A percentile compares a stretch with the other conserved stretches of the same genome.
Conservation (phyloP, 2,113 vertebrate species). For the Panurus biarmicus region DNA sequence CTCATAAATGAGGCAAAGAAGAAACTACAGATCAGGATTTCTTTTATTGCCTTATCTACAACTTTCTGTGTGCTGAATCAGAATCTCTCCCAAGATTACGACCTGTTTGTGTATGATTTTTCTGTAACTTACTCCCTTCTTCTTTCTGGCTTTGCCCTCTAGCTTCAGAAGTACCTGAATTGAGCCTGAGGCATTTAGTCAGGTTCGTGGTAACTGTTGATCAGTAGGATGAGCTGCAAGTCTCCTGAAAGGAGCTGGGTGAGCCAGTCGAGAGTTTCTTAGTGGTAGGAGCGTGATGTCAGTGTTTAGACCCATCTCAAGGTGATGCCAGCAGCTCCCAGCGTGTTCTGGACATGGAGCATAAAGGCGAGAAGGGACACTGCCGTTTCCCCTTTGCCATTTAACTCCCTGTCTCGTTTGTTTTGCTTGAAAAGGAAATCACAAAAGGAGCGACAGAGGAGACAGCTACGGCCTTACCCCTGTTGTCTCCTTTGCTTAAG, state of each 20-base stretch:
- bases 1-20: background rate
- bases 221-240: background rate
- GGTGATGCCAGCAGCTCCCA: background rate
- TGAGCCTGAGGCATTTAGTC: background rate
- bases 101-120: background rate
- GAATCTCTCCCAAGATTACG: background rate
- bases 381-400: background rate
- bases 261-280: background rate
- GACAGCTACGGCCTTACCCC: background rate
- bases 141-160: background rate
- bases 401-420: background rate
- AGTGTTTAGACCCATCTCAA: background rate
- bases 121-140: background rate
- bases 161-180: background rate
- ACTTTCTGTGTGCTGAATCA: background rate
- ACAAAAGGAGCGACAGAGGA: background rate
- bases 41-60: background rate
- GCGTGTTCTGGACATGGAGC: fast-evolving
- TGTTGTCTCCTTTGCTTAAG: background rate
- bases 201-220: background rate
- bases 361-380: background rate
- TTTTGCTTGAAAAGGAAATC: background rate
- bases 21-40: background rate
- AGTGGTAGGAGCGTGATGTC: fast-evolving
- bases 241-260: background rate